Percentiles rank a stretch among this genome's conserved stretches.
Conservation (phyloP, 2,888 invertebrate genomes). For the Lepas anatifera region DNA sequence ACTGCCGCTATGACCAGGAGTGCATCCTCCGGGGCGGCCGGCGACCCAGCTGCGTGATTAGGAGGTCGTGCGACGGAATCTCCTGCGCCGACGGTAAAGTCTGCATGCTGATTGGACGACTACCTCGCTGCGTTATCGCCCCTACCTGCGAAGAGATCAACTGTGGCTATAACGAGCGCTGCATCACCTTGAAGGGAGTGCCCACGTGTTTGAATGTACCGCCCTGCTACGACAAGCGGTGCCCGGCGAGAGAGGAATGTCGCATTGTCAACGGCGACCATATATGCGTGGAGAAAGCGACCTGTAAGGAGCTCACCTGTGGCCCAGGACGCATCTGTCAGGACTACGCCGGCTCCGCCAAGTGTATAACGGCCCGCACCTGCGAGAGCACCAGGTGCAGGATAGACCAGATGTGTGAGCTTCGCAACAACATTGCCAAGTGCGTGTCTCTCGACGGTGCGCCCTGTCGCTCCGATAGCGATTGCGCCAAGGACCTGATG, state of each 20-base stretch:
- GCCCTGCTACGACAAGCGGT: neutral
- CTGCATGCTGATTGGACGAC: neutral
- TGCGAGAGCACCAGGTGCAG: neutral
- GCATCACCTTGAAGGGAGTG: neutral
- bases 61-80: neutral
- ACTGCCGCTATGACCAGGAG: slow-evolving; percentile 1
- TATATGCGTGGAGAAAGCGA: neutral
- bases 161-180: neutral
- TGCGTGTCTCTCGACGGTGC: neutral
- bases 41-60: neutral
- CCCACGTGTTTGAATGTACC: neutral
- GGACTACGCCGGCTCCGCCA: neutral
- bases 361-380: neutral
- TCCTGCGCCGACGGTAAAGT: neutral
- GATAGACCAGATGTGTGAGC: neutral
- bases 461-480: neutral
- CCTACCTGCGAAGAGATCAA: neutral
- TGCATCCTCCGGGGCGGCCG: neutral
- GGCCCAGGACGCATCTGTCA: neutral
- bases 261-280: neutral
- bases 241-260: neutral
- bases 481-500: neutral
- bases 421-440: neutral
- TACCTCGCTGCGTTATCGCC: neutral
- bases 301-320: neutral